A percentile compares a stretch with the other conserved stretches of the same genome.
phyloP scores from a whole-genome alignment of 2,113 vertebrate species.

The Numida meleagris region DNA sequence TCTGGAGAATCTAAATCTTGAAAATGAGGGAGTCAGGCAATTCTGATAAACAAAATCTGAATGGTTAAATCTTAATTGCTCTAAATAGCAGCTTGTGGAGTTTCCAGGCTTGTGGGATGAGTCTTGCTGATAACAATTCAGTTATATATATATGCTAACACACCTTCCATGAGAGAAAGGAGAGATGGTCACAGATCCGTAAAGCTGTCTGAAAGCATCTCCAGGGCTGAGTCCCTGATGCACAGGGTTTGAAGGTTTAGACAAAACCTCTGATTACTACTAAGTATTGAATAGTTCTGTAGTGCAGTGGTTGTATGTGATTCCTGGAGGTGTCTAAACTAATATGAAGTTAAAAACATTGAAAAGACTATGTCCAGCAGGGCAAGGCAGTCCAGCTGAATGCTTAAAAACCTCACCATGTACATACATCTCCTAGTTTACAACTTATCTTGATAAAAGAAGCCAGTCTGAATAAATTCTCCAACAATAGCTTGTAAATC shows the following conservation, averaged over 20 bases:
- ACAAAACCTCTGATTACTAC: constrained; percentile 1
- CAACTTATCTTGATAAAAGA: background rate
- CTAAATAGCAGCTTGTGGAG: background rate
- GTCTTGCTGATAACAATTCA: background rate
- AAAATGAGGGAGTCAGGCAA: constrained; percentile 7
- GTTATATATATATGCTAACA: background rate
- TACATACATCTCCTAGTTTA: background rate
- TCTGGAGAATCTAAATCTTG: constrained; percentile 39
- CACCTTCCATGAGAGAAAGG: background rate
- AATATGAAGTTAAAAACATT: background rate
- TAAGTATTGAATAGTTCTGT: background rate
- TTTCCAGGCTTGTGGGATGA: background rate
- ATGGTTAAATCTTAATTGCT: constrained; percentile 30
- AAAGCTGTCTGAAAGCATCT: background rate
- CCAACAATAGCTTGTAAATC: background rate
- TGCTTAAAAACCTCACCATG: constrained; percentile 6
- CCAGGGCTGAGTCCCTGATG: background rate
- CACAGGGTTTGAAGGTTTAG: background rate
- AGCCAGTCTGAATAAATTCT: background rate
- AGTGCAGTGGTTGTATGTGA: background rate
- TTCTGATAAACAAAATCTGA: constrained; percentile 25
- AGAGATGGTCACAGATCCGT: background rate
- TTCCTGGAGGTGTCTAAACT: constrained; percentile 14
- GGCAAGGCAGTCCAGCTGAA: background rate
- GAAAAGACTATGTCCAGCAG: background rate